Evolutionary conservation across 2,113 vertebrate species (phyloP).

Genomic region (Clupea harengus): DNA sequence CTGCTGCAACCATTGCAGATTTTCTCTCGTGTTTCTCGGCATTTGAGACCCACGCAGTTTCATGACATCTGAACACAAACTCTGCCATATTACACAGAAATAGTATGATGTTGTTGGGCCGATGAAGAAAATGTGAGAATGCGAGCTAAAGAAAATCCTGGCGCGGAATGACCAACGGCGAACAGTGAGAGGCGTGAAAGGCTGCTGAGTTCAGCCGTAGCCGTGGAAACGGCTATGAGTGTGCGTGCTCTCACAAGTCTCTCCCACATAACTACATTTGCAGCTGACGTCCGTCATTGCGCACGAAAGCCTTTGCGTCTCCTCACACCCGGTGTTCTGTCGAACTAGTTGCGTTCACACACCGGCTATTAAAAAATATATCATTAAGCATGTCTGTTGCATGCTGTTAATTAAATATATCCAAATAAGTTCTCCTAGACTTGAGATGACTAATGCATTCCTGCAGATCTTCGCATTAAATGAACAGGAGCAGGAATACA

Average conservation of each 20-base stretch:
- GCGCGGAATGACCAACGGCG: not conserved
- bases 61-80: not conserved
- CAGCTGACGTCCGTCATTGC: constrained; percentile 1
- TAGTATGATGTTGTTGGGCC: constrained; percentile 13
- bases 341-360: not conserved
- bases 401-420: not conserved
- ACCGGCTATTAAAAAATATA: not conserved
- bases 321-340: not conserved
- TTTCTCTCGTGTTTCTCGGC: not conserved
- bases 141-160: constrained; percentile 22
- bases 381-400: not conserved
- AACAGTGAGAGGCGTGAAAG: not conserved
- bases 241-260: not conserved
- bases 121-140: not conserved
- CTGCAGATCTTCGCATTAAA: not conserved
- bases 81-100: not conserved
- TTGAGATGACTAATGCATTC: not conserved
- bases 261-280: not conserved
- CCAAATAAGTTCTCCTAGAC: not conserved
- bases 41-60: not conserved
- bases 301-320: not conserved
- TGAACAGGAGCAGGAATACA: not conserved
- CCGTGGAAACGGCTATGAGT: constrained; percentile 34
- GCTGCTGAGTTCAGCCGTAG: constrained; percentile 24
- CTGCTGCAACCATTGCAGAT: not conserved